phyloP scores from a whole-genome alignment of 2,888 invertebrate species.

The Gibbula magus region DNA sequence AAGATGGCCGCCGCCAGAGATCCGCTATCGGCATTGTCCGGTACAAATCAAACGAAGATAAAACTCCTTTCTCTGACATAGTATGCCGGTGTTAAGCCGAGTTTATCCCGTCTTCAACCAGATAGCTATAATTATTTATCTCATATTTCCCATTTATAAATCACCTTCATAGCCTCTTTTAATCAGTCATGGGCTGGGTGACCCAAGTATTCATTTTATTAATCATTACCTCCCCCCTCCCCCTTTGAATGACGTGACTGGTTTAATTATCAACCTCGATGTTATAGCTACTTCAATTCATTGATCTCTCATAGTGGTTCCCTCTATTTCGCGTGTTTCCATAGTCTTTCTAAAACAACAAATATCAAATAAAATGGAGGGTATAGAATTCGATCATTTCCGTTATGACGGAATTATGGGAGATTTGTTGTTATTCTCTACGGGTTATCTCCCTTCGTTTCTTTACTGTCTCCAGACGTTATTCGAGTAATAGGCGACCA shows the following conservation, averaged over 20 bases:
- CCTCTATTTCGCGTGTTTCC: not conserved
- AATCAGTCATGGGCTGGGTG: not conserved
- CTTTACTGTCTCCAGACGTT: no score
- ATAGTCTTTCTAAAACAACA: not conserved
- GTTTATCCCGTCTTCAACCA: conserved; percentile 21
- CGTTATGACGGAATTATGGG: no score
- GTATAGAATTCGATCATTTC: not conserved
- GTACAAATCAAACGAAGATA: conserved; percentile 14
- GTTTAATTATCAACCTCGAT: not conserved
- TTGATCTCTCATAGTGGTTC: not conserved
- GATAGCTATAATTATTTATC: conserved; percentile 24
- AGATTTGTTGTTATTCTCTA: no score
- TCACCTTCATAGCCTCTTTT: conserved; percentile 12
- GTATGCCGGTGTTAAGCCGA: conserved; percentile 3
- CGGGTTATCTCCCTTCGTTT: no score
- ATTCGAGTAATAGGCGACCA: no score
- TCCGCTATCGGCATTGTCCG: conserved; percentile 15
- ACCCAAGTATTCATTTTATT: conserved; percentile 18
- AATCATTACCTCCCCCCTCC: not conserved
- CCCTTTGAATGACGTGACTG: not conserved
- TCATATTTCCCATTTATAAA: conserved; percentile 23
- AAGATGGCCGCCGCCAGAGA: conserved; percentile 4
- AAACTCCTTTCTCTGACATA: not conserved
- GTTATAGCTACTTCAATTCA: not conserved
- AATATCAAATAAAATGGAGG: not conserved